Evolutionary conservation across 2,888 invertebrate species (phyloP).

Genomic region (Eupithecia abbreviata): DNA sequence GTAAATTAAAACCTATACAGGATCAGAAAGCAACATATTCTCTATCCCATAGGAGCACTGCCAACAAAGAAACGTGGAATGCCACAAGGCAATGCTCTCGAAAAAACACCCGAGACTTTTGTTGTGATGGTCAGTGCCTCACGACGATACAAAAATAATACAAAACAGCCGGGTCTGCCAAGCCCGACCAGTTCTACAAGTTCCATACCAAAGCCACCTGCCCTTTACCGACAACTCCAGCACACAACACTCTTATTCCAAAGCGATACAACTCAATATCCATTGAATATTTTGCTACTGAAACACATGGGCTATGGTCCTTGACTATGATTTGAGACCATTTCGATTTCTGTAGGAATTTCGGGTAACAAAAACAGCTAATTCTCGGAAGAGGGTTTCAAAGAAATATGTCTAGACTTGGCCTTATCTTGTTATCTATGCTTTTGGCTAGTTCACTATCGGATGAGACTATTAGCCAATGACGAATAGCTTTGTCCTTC

Average conservation of each 20-base stretch:
- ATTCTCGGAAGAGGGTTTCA: slow-evolving; percentile 13
- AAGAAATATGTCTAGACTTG: slow-evolving; percentile 25
- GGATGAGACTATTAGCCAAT: not conserved
- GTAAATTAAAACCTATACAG: not conserved
- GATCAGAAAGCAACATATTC: not conserved
- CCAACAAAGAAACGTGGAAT: slow-evolving; percentile 46
- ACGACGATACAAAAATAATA: slow-evolving; percentile 78
- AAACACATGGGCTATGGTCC: slow-evolving; percentile 23
- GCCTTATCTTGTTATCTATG: not conserved
- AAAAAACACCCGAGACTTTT: slow-evolving; percentile 76
- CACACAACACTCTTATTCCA: slow-evolving; percentile 44
- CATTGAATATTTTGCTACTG: not conserved
- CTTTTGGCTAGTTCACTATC: not conserved
- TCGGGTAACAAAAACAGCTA: slow-evolving; percentile 42
- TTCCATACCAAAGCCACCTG: slow-evolving; percentile 59
- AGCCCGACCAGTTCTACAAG: slow-evolving; percentile 71
- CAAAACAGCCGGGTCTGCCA: slow-evolving; percentile 61
- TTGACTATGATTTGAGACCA: slow-evolving; percentile 75
- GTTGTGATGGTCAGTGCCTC: slow-evolving; percentile 83
- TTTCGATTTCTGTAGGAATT: slow-evolving; percentile 83
- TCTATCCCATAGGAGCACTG: not conserved
- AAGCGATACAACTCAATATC: slow-evolving; percentile 45
- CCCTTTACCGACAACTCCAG: slow-evolving; percentile 26
- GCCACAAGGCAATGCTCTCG: slow-evolving; percentile 65
- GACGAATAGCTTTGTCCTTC: not conserved